phyloP scores from a whole-genome alignment of 35 echinoderm and acorn worm species.

The Amphiura filiformis region DNA sequence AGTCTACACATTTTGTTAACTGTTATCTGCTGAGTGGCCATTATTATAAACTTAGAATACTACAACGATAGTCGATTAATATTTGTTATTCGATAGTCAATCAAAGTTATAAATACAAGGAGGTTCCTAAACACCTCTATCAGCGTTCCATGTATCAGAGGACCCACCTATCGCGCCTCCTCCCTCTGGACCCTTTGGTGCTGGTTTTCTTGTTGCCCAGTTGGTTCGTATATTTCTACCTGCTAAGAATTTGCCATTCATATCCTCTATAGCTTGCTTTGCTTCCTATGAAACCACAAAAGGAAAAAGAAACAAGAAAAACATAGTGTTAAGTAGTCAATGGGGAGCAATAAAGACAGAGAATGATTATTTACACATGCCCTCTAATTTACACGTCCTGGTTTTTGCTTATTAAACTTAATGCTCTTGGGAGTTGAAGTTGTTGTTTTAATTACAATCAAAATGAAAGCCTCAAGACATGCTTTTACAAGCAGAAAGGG shows the following conservation, averaged over 20 bases:
- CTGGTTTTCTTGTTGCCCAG: slow-evolving; percentile 41
- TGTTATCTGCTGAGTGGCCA: too few relatives aligned
- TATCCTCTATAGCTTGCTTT: slow-evolving; percentile 40
- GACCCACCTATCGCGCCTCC: background rate
- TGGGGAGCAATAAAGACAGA: background rate
- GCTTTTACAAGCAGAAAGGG: too few relatives aligned
- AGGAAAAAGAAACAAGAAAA: background rate
- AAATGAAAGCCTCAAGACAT: background rate
- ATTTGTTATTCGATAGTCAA: too few relatives aligned
- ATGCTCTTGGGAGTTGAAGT: background rate
- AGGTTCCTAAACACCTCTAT: background rate
- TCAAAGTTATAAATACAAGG: background rate
- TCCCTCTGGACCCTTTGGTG: background rate
- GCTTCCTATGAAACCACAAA: slow-evolving; percentile 30
- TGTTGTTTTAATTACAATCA: background rate
- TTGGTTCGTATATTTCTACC: slow-evolving; percentile 49
- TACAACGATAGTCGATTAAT: too few relatives aligned
- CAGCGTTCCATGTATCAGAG: background rate
- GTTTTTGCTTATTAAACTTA: background rate
- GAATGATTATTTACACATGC: slow-evolving; percentile 8
- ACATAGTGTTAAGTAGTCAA: background rate
- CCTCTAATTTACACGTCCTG: background rate
- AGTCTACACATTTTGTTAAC: too few relatives aligned
- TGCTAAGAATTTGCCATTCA: slow-evolving; percentile 33
- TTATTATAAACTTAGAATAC: too few relatives aligned